Evolutionary conservation across 2,888 invertebrate species (phyloP).

Genomic region (Dione juno): DNA sequence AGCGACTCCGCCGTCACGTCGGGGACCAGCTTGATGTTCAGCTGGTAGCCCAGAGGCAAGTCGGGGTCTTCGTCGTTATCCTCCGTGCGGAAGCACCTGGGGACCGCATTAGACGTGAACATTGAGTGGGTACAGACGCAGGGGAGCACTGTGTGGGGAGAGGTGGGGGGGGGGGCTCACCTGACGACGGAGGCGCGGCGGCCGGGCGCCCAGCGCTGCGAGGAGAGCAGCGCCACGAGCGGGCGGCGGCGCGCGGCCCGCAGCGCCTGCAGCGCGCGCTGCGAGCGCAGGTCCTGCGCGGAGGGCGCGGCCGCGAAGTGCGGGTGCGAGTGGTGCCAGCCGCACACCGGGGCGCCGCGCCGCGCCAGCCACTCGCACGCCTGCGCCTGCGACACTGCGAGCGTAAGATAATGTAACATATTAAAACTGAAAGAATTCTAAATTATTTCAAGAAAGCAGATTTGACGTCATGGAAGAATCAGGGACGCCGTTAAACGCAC

Average conservation of each 20-base stretch:
- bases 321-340: slow-evolving; percentile 93
- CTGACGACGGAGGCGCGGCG: slow-evolving; percentile 48
- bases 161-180: no score
- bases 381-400: slow-evolving; percentile 77
- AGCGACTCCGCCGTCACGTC: slow-evolving; percentile 64
- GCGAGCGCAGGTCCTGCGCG: slow-evolving; percentile 86
- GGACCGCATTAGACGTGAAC: slow-evolving; percentile 7
- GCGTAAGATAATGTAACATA: no score
- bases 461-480: no score
- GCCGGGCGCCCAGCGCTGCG: slow-evolving; percentile 82
- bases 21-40: slow-evolving; percentile 78
- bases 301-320: slow-evolving; percentile 88
- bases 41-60: slow-evolving; percentile 72
- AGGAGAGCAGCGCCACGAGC: slow-evolving; percentile 86
- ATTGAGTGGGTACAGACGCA: no score
- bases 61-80: slow-evolving; percentile 50
- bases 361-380: slow-evolving; percentile 83
- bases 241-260: slow-evolving; percentile 69
- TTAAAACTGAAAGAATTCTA: no score
- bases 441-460: no score
- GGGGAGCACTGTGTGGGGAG: no score
- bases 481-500: no score
- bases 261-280: slow-evolving; percentile 77
- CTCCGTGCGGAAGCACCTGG: slow-evolving; percentile 83
- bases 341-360: slow-evolving; percentile 80